Base-by-base conservation (phyloP, 2,888 invertebrate species). In the Drosophila flavopinicola region DNA sequence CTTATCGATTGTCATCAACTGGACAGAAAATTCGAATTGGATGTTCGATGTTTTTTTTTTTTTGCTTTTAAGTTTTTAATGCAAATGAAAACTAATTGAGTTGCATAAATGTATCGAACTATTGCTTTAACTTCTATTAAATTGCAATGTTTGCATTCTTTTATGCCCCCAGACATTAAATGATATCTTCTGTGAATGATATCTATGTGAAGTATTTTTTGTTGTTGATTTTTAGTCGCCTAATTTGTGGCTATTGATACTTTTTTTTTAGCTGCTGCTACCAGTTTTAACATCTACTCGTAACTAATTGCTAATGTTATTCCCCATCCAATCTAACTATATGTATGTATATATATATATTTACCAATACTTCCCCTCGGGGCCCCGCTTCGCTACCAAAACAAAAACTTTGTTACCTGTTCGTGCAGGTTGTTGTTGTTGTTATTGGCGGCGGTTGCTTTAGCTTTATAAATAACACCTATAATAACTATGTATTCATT, bases 401-500 rank as follows among this genome's bases (percentile, higher is more conserved):
- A 32, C 37, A 29, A 53, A 32, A 24, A 42, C 42, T 49, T 54
- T 57, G 61, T 77, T 79, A 75, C 47, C 67, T 78, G 78, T 64
- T 73, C 58, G 69, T 69, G 57, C 69, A 60, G 39, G 61, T 72
- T 66, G 38, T 47, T 33, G 56, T 24, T 48, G 38, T 48, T 59
- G 45, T 35, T 58, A 35, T 32, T 54, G 54, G 23, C 47, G 47
- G 44, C 25, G 42, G 48, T 37, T 51, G 38, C 54, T 32, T 44
- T 61, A 60, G 70, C 70, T 56, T 49, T 79, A 73, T 73, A 79
- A 79, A 85, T 83, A 79, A 85, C 83, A 79, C 86, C 84, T 83
- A 85, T 85, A 85, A 76, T 79, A 75, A 78, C 76, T 78, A 83
- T 83, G 79, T 79, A 83, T 85, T 85, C 79, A 66, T 85, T 85